phyloP scores from a whole-genome alignment of 2,797 vertebrate genomes.

The Apogon hyalosoma region DNA sequence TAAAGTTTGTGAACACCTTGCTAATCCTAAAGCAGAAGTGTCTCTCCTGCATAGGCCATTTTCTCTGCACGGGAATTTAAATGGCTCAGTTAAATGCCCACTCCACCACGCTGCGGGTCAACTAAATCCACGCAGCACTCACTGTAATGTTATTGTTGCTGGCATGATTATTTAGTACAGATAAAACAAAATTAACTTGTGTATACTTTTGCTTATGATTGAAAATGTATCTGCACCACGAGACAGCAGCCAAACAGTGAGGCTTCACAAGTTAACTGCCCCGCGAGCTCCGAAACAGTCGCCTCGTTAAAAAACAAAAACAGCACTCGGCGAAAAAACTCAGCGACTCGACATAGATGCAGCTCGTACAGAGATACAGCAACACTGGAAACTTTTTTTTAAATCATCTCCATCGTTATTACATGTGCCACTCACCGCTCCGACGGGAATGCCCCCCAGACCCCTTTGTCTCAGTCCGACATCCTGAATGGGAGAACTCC shows the following conservation, averaged over 20 bases:
- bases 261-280: constrained; percentile 57
- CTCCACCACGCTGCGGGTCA: constrained; percentile 46
- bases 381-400: constrained; percentile 49
- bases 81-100: constrained; percentile 69
- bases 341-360: background rate
- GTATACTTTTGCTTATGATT: constrained; percentile 9
- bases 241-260: constrained; percentile 49
- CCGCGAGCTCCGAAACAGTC: constrained; percentile 34
- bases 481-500: constrained; percentile 81
- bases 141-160: background rate
- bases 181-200: background rate
- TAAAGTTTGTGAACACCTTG: constrained; percentile 48
- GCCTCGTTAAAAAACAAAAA: constrained; percentile 24
- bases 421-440: constrained; percentile 77
- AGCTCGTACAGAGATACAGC: fast-evolving
- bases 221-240: constrained; percentile 36
- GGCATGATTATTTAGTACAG: background rate
- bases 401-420: background rate
- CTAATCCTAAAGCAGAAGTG: constrained; percentile 20
- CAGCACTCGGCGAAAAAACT: background rate
- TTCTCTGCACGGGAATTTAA: constrained; percentile 69
- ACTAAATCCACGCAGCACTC: background rate
- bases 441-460: constrained; percentile 82
- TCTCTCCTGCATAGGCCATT: constrained; percentile 57
- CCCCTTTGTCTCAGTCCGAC: constrained; percentile 87